phyloP scores from a whole-genome alignment of 2,888 invertebrate species.

The Ommatoiulus sabulosus region DNA sequence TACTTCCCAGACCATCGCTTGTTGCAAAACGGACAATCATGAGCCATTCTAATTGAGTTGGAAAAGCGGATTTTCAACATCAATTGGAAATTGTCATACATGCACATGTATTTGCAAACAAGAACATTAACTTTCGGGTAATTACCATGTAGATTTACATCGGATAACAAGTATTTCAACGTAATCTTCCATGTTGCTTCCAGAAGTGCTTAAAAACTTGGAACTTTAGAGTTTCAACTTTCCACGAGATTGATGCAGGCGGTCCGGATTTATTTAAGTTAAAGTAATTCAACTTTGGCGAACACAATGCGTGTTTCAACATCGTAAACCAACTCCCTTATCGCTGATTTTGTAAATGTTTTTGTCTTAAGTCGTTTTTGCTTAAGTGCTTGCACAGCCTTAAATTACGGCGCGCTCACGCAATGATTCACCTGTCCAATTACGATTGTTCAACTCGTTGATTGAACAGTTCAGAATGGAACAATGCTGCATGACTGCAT shows the following conservation, averaged over 20 bases:
- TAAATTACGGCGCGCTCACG: background rate
- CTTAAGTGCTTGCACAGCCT: background rate
- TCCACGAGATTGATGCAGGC: background rate
- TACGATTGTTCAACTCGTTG: background rate
- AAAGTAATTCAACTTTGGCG: background rate
- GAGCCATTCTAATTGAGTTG: too few relatives aligned
- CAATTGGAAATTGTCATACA: too few relatives aligned
- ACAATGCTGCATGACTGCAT: constrained; percentile 38
- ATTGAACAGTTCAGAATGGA: background rate
- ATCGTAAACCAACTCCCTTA: background rate
- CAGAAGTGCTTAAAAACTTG: too few relatives aligned
- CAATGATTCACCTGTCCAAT: constrained; percentile 2
- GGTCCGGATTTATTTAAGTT: background rate
- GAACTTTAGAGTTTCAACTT: too few relatives aligned
- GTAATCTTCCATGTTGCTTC: too few relatives aligned
- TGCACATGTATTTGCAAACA: too few relatives aligned
- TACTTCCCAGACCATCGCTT: too few relatives aligned
- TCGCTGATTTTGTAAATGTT: background rate
- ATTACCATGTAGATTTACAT: too few relatives aligned
- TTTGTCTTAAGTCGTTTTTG: background rate
- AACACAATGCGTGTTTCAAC: background rate
- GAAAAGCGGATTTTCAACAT: too few relatives aligned
- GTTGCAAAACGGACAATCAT: too few relatives aligned
- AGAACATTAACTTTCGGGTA: too few relatives aligned
- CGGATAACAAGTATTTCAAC: too few relatives aligned